phyloP scores from a whole-genome alignment of 1,140 invertebrate genomes.

The Drosophila punjabiensis region DNA sequence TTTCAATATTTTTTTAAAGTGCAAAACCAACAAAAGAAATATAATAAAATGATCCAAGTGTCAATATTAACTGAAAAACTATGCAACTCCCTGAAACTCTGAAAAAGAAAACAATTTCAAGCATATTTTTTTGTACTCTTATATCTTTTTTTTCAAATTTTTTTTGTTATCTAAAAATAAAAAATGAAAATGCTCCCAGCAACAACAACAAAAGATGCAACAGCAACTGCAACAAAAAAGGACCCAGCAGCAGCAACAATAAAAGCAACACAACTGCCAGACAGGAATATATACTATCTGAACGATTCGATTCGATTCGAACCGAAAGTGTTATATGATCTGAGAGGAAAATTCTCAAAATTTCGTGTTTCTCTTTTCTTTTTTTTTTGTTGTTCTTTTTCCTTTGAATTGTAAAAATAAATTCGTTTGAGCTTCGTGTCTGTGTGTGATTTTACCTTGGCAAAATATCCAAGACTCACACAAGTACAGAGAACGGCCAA shows the following conservation, averaged over 20 bases:
- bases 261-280: constrained; percentile 5
- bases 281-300: constrained; percentile 41
- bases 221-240: constrained; percentile 45
- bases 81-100: constrained; percentile 12
- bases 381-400: constrained; percentile 24
- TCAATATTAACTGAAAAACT: constrained; percentile 19
- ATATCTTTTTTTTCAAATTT: constrained; percentile 36
- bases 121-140: constrained; percentile 22
- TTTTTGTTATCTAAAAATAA: constrained; percentile 73
- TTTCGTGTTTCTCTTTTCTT: constrained; percentile 19
- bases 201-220: constrained; percentile 29
- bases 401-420: constrained; percentile 74
- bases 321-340: constrained; percentile 75
- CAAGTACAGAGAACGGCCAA: not conserved
- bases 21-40: constrained; percentile 26
- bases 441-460: constrained; percentile 68
- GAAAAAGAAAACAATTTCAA: constrained; percentile 16
- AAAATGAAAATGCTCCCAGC: constrained; percentile 51
- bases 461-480: constrained; percentile 60
- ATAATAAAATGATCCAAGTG: constrained; percentile 1
- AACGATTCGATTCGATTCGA: constrained; percentile 25
- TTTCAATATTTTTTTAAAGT: constrained; percentile 74
- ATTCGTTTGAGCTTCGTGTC: constrained; percentile 20
- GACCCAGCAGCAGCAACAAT: constrained; percentile 34
- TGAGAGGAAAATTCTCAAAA: constrained; percentile 48